Percentiles rank a stretch among this genome's conserved stretches.
Evolutionary conservation across 2,888 invertebrate species (phyloP).

Genomic region (Euphydryas editha): DNA sequence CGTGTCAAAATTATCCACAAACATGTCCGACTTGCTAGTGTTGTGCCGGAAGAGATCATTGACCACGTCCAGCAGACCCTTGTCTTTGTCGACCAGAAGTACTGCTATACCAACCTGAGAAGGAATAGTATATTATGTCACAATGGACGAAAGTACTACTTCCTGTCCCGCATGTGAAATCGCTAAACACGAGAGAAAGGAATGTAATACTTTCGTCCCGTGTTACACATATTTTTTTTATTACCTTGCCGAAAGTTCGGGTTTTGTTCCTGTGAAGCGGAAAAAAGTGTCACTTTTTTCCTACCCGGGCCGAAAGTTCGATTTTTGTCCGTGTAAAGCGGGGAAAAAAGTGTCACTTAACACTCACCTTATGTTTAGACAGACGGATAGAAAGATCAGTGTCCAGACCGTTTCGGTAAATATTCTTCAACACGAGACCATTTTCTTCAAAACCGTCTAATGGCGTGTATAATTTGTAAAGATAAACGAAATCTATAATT

Average conservation of each 20-base stretch:
- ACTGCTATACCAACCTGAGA: slow-evolving; percentile 74
- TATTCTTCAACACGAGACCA: slow-evolving; percentile 88
- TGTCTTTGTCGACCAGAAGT: slow-evolving; percentile 69
- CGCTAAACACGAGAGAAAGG: no score
- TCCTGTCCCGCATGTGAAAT: no score
- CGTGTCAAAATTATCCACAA: slow-evolving; percentile 76
- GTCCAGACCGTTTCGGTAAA: slow-evolving; percentile 86
- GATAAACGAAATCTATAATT: slow-evolving; percentile 89
- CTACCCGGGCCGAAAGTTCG: no score
- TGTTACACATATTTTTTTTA: no score
- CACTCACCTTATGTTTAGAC: slow-evolving; percentile 86
- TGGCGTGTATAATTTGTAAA: slow-evolving; percentile 90
- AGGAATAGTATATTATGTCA: neutral
- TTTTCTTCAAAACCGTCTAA: slow-evolving; percentile 90
- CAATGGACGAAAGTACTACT: no score
- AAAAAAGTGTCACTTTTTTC: no score
- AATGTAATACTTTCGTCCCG: no score
- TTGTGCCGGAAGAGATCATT: slow-evolving; percentile 57
- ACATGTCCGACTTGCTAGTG: slow-evolving; percentile 51
- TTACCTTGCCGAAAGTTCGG: no score
- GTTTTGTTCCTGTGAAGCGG: no score
- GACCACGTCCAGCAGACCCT: slow-evolving; percentile 70
- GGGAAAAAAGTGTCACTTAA: no score
- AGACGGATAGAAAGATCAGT: slow-evolving; percentile 88
- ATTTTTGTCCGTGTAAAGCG: no score